Conservation (phyloP, 2,888 invertebrate species). For the Crossocerus cetratus region DNA sequence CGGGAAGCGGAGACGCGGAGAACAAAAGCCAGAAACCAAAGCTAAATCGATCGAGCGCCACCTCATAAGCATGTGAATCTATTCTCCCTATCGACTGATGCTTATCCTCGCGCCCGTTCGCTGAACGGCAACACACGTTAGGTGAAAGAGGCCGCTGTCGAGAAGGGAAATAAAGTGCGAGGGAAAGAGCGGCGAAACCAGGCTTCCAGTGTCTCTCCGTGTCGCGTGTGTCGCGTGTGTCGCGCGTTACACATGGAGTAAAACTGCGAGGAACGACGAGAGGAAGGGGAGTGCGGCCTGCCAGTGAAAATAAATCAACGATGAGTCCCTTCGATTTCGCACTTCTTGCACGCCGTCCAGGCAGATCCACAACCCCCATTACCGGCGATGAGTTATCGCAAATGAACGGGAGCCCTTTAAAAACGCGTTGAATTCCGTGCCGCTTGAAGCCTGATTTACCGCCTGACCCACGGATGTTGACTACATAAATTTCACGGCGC, state of each 20-base stretch:
- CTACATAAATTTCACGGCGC: not conserved
- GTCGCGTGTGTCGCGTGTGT: conserved; percentile 40
- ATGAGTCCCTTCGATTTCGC: conserved; percentile 4
- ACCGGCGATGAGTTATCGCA: conserved; percentile 7
- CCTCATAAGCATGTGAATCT: conserved; percentile 30
- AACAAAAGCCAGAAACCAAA: conserved; percentile 1
- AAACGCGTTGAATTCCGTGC: not conserved
- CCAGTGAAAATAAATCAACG: conserved; percentile 47
- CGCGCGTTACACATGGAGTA: conserved; percentile 47
- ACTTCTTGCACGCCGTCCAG: not conserved
- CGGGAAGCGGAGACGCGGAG: not conserved
- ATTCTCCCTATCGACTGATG: conserved; percentile 10
- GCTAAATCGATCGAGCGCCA: conserved; percentile 43
- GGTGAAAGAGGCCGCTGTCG: not conserved
- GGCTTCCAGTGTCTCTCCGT: conserved; percentile 25
- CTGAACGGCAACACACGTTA: too few species aligned
- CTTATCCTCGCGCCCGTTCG: not conserved
- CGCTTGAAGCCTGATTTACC: not conserved
- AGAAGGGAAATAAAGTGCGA: conserved; percentile 13
- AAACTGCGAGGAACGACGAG: conserved; percentile 51
- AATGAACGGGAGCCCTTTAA: not conserved
- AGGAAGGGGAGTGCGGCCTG: conserved; percentile 1
- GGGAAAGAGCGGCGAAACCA: conserved; percentile 14
- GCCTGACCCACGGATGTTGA: not conserved
- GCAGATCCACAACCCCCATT: conserved; percentile 1